Evolutionary conservation across 2,888 invertebrate genomes (phyloP), one percentile per base, ranked within the genome.

Genomic region (Apomyelois bistriatella): DNA sequence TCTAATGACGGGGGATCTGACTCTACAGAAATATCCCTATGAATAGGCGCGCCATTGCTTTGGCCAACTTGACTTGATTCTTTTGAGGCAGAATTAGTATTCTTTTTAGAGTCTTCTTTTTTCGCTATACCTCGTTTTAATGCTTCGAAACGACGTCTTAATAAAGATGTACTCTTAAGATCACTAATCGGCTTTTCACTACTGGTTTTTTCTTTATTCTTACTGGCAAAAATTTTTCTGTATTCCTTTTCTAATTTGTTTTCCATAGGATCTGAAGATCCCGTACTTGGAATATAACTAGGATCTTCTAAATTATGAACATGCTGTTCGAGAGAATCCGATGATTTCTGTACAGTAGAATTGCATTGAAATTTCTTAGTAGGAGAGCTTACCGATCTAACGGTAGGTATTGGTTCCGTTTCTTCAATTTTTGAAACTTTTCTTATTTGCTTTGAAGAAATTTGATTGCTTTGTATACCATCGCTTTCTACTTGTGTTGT

Each of bases 1-100:
- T 81, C 77, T 55, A 85, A 64, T 32, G 83, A 84, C 1, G 85
- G 85, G 9, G 85, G 80, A 52, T 85, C 85, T 3, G 84, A 85
- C 10, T 73, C 69, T 50, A 85, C 70, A 9, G 85, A 85, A 0
- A 77, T 82, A 54, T 86, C 84, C 64, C 72, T 80, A 43, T 64
- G 68, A 59, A 73, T 79, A 1, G 57, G 58, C 10, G 59, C 49
- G 16, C 10, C 46, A 46, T 15, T 30, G 8, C 13, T 46, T n/a
- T 46, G 13, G 3, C 9, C 74, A 3, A 54, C 56, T 35, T 63
- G 66, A 36, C 68, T 76, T 0, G 75, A 69, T 2, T 59, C 55
- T 54, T 70, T 68, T 37, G 52, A 48, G 0, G 52, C 52, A 12
- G 65, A 47, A 8, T 61, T 41, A 10, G 59, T 54, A 35, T 65